These are phyloP conservation scores for Epinephelus cyanopodus DNA, from an alignment of 2,113 vertebrate species.

Conservation along the genomic window DNA sequence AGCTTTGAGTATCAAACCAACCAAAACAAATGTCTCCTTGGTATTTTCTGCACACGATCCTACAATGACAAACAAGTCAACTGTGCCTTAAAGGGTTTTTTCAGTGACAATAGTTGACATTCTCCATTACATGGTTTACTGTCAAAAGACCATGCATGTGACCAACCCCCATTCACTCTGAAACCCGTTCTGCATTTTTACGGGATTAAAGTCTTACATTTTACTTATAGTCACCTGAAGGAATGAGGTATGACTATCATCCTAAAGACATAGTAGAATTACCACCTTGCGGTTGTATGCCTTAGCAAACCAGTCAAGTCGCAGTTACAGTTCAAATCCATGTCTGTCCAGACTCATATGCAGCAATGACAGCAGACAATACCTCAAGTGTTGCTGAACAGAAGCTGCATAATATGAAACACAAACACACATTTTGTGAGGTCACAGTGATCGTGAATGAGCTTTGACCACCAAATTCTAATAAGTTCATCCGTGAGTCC, in stretches of 20 bases:
- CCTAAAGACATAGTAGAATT: neutral
- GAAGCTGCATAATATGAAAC: too few relatives aligned
- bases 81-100: constrained; percentile 26
- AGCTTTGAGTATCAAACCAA: constrained; percentile 12
- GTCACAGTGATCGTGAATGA: too few relatives aligned
- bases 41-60: constrained; percentile 33
- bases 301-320: too few relatives aligned
- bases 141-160: constrained; percentile 6
- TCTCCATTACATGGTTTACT: constrained; percentile 18
- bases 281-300: too few relatives aligned
- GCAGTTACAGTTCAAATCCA: too few relatives aligned
- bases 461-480: too few relatives aligned
- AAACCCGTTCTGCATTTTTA: too few relatives aligned
- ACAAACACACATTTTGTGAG: too few relatives aligned
- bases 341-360: too few relatives aligned
- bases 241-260: neutral
- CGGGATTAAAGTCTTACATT: neutral
- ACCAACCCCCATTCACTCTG: neutral
- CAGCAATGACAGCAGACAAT: too few relatives aligned
- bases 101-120: constrained; percentile 20
- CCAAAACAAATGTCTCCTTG: neutral
- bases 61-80: constrained; percentile 18
- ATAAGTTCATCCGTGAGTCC: too few relatives aligned
- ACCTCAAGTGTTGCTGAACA: too few relatives aligned
- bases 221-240: neutral